A percentile compares a stretch with the other conserved stretches of the same genome.
These are phyloP conservation scores for Polyploca ridens DNA, from an alignment of 2,888 invertebrate genomes.

Conservation along the genomic window DNA sequence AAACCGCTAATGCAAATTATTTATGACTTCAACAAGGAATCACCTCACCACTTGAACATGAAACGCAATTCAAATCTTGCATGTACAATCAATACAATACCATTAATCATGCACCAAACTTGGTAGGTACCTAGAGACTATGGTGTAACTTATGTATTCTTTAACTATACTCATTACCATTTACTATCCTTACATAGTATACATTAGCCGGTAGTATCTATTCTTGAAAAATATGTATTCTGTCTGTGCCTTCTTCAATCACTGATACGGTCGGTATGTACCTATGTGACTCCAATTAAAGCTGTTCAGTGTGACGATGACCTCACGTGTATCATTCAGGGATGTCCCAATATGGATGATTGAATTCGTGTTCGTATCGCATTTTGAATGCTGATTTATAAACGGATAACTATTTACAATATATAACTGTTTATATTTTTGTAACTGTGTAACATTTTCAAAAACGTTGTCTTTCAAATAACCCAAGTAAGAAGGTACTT, in stretches of 20 bases:
- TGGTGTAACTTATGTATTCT: neutral
- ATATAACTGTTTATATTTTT: too few relatives aligned
- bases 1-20: too few relatives aligned
- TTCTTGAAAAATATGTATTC: too few relatives aligned
- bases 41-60: too few relatives aligned
- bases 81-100: neutral
- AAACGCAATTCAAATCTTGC: neutral
- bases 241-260: neutral
- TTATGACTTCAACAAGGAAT: too few relatives aligned
- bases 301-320: constrained; percentile 52
- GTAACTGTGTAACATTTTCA: too few relatives aligned
- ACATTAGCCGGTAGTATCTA: too few relatives aligned
- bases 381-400: constrained; percentile 27
- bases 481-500: too few relatives aligned
- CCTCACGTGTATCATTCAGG: constrained; percentile 58
- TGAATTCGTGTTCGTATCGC: constrained; percentile 38
- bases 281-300: constrained; percentile 60
- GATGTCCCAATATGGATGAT: constrained; percentile 30
- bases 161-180: neutral
- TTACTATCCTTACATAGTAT: neutral
- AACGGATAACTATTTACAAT: too few relatives aligned
- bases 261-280: constrained; percentile 32
- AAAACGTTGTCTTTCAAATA: too few relatives aligned
- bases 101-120: neutral
- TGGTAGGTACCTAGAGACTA: neutral